Evolutionary conservation across 2,888 invertebrate genomes (phyloP).

Genomic region (Drosophila multiciliata): DNA sequence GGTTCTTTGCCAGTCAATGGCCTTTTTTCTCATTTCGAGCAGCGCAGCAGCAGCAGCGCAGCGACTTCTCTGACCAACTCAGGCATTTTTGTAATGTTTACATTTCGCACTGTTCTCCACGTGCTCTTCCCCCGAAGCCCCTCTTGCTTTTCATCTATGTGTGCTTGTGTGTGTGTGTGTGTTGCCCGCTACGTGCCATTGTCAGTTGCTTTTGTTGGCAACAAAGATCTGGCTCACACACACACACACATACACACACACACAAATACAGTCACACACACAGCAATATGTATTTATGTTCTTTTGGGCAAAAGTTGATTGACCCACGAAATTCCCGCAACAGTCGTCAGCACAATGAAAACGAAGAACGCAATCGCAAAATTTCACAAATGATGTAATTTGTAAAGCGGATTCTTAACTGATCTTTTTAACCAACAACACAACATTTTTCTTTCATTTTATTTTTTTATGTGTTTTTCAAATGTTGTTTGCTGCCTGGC

Average conservation of each 20-base stretch:
- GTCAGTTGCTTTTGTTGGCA: conserved; percentile 66
- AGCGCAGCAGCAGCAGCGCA: conserved; percentile 9
- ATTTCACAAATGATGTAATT: conserved; percentile 78
- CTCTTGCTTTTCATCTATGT: accelerated
- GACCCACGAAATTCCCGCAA: conserved; percentile 62
- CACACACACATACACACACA: conserved; percentile 24
- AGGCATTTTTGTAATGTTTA: conserved; percentile 74
- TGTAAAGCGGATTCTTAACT: conserved; percentile 21
- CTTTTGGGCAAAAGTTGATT: conserved; percentile 71
- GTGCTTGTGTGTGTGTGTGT: conserved; percentile 6
- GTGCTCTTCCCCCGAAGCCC: neutral
- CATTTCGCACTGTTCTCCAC: conserved; percentile 65
- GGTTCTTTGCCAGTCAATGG: conserved; percentile 56
- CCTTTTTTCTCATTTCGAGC: conserved; percentile 47
- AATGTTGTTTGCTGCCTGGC: conserved; percentile 4
- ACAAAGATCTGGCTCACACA: conserved; percentile 71
- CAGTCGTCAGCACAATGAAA: conserved; percentile 45
- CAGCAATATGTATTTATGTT: conserved; percentile 45
- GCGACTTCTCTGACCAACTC: conserved; percentile 36
- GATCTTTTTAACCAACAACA: conserved; percentile 1
- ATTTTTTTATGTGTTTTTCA: conserved; percentile 4
- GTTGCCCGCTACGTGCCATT: conserved; percentile 49
- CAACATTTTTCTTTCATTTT: neutral
- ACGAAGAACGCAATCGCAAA: conserved; percentile 53
- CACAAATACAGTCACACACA: conserved; percentile 23